Evolutionary conservation across 1,140 invertebrate species (phyloP), one percentile per base, ranked within the genome.

Genomic region (Solenopsis invicta): DNA sequence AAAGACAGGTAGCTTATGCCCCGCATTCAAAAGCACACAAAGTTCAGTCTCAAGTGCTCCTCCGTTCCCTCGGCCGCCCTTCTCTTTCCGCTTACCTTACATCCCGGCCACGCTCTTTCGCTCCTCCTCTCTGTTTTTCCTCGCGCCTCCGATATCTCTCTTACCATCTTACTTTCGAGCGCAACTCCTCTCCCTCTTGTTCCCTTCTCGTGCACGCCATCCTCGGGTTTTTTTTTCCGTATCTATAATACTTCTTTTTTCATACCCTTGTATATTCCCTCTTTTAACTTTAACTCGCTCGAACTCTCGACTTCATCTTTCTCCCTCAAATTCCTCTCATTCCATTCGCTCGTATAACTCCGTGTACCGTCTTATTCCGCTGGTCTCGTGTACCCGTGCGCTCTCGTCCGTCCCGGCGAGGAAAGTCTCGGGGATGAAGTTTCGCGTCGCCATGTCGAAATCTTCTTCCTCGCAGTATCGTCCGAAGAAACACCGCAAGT

Each of bases 1-100:
- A 94, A 94, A 94, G 92, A 87, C 92, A 90, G 90, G 90, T 91
- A 92, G 91, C 92, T 93, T 92, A 93, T 90, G 91, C 69, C 86
- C 74, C 80, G 89, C 88, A 92, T 93, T 93, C 90, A 92, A 92
- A 94, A 93, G 92, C 92, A 92, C 90, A 62, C 90, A 92, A 93
- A 94, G 92, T 94, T 93, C 93, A 92, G 92, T 92, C 92, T 92
- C 90, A 87, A 91, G 88, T 88, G 91, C 87, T 88, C 72, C 89
- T 91, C 34, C 18, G 21, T 56, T 72, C 88, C 86, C 88, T 88
- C 82, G 66, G 62, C 89, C 75, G 21, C 13, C 81, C n/a, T 59
- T 62, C 69, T 61, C 29, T 59, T 81, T 74, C 37, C 61, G 50
- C 52, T 54, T 59, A 72, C 74, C 29, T 67, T 84, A 9, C 74